Percentiles rank a stretch among this genome's conserved stretches.
phyloP scores from a whole-genome alignment of 2,888 invertebrate species.

The Andricus curvator region DNA sequence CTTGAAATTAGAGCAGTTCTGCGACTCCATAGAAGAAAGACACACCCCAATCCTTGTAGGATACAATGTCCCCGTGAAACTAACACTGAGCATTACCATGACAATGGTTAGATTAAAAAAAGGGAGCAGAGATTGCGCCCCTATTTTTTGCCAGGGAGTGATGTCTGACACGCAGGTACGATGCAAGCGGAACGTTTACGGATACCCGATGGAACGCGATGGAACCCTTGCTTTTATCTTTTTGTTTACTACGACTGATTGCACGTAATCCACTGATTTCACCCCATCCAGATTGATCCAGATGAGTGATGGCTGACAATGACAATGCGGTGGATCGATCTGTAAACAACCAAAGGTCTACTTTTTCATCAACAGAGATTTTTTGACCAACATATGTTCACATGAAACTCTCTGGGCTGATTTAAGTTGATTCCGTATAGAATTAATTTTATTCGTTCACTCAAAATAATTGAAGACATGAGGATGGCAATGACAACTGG shows the following conservation, averaged over 20 bases:
- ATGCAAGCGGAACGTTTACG: slow-evolving; percentile 65
- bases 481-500: too few relatives aligned
- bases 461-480: too few relatives aligned
- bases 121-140: slow-evolving; percentile 50
- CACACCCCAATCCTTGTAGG: slow-evolving; percentile 59
- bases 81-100: slow-evolving; percentile 74
- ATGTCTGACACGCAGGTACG: slow-evolving; percentile 66
- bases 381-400: neutral
- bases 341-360: slow-evolving; percentile 19
- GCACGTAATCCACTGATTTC: slow-evolving; percentile 43
- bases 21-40: slow-evolving; percentile 60
- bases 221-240: slow-evolving; percentile 47
- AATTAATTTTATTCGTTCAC: too few relatives aligned
- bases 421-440: too few relatives aligned
- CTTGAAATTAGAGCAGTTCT: slow-evolving; percentile 71
- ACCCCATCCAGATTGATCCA: neutral
- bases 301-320: slow-evolving; percentile 1
- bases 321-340: slow-evolving; percentile 19
- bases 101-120: slow-evolving; percentile 66
- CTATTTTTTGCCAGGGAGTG: slow-evolving; percentile 55
- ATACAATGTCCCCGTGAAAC: slow-evolving; percentile 68
- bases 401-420: too few relatives aligned
- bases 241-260: slow-evolving; percentile 46
- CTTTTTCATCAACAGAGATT: neutral
- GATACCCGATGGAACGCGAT: slow-evolving; percentile 53